Percentiles rank a stretch among this genome's conserved stretches.
phyloP scores from a whole-genome alignment of 2,888 invertebrate genomes.

The Chromoteleia sp. region DNA sequence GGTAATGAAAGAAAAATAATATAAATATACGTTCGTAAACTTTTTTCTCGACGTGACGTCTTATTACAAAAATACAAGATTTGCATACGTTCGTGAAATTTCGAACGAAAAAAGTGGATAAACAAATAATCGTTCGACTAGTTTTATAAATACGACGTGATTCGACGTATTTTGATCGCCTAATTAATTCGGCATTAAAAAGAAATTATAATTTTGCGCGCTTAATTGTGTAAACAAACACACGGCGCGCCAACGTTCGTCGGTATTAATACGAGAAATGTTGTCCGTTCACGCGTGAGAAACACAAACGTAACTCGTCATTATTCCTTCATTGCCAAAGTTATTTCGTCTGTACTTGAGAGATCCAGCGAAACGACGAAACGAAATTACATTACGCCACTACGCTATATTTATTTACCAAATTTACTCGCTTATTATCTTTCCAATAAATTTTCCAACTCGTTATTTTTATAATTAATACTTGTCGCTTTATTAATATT shows the following conservation, averaged over 20 bases:
- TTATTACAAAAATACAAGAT: conserved; percentile 4
- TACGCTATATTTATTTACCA: no score
- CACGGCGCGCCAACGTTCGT: no score
- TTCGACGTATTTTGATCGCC: conserved; percentile 1
- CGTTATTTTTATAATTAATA: no score
- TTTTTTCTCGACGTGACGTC: conserved; percentile 24
- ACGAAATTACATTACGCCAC: no score
- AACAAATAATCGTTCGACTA: conserved; percentile 1
- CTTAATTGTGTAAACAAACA: conserved; percentile 42
- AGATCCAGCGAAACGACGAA: no score
- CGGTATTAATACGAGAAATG: conserved; percentile 36
- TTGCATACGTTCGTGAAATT: neutral
- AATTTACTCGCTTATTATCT: no score
- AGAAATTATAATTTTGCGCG: conserved; percentile 17
- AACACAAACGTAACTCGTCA: conserved; percentile 34
- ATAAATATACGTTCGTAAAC: no score
- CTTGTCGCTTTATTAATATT: no score
- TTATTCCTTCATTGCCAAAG: conserved; percentile 36
- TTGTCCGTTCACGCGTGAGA: conserved; percentile 41
- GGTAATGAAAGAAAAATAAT: no score
- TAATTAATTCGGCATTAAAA: conserved; percentile 35
- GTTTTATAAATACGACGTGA: conserved; percentile 2
- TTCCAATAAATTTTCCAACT: no score
- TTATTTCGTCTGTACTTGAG: conserved; percentile 26
- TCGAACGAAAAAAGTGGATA: conserved; percentile 7